phyloP scores from a whole-genome alignment of 2,888 invertebrate species.

The Galeruca laticollis region DNA sequence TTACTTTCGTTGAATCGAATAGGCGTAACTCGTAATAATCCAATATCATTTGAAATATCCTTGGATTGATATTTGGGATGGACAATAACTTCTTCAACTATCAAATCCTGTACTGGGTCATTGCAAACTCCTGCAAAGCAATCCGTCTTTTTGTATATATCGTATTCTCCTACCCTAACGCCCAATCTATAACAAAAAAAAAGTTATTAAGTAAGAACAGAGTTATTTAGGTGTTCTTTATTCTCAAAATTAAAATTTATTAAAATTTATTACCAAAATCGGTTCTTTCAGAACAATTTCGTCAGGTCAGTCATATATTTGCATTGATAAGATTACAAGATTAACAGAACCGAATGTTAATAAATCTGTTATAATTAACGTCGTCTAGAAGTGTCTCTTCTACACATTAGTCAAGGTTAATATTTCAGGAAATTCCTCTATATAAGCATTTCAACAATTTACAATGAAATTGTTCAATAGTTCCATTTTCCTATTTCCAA shows the following conservation, averaged over 20 bases:
- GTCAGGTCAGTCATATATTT: not conserved
- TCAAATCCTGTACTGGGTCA: conserved; percentile 68
- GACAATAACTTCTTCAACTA: conserved; percentile 66
- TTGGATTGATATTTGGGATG: conserved; percentile 69
- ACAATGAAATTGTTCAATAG: too few species aligned
- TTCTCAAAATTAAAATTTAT: not conserved
- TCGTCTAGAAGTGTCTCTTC: too few species aligned
- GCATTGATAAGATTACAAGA: not conserved
- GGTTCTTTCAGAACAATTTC: not conserved
- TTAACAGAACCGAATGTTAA: not conserved
- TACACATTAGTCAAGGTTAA: too few species aligned
- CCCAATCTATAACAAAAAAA: conserved; percentile 31
- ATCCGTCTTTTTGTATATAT: conserved; percentile 69
- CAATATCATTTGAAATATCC: conserved; percentile 71
- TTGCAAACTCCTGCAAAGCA: conserved; percentile 60
- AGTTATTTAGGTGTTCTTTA: not conserved
- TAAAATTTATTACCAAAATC: not conserved
- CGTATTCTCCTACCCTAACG: conserved; percentile 43
- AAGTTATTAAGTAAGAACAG: not conserved
- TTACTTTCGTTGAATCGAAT: conserved; percentile 61
- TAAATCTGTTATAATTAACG: not conserved
- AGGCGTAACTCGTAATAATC: conserved; percentile 67
- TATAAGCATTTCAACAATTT: too few species aligned
- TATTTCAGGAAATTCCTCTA: too few species aligned
- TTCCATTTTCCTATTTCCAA: too few species aligned